Base-by-base conservation (phyloP, 2,888 invertebrate genomes). In the Mythimna loreyi region DNA sequence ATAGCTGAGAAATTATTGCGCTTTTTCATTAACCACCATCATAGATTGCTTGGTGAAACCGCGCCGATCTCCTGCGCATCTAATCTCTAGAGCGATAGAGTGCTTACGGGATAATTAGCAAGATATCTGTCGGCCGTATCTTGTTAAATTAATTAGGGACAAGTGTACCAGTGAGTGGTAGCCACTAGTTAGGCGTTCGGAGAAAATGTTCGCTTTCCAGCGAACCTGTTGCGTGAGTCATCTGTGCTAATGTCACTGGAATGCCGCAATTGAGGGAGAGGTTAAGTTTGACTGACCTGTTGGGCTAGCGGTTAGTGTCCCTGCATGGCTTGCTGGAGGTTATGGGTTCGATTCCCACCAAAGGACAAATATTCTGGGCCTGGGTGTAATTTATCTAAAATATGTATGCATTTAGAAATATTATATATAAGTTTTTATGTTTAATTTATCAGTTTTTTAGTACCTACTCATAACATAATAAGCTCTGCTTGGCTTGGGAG, bases 131-230 rank as follows among this genome's bases (percentile, higher is more conserved):
- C 36, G 47, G 56, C 62, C 36, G 49, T 30, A 75, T 75, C 76
- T 80, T 60, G 80, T 70, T 64, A 53, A 78, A 75, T 78, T 78
- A 78, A 75, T 78, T 66, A 63, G 62, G 52, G 43, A 70, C 66
- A 66, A 80, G 60, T 61, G 60, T 58, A 52, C 60, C 3, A 55
- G 25, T 45, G 25, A 25, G 19, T 23, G 11, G 45, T 45, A 23
- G 21, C 19, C 33, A 49, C 25, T 43, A 43, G 61, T n/a, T 40
- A 21, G 77, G 23, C 19, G 36, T 59, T 3, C 11, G 55, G 70
- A 23, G 80, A 70, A 78, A 74, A 63, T 60, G 59, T 56, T 75
- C 45, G 59, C 78, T 75, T 78, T 80, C 76, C 36, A 66, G 33
- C 21, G 25, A 61, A 65, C 76, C 47, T 23, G 76, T 55, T 40